These are phyloP conservation scores for Choristoneura fumiferana DNA, from an alignment of 1,140 invertebrate species.

Conservation along the genomic window DNA sequence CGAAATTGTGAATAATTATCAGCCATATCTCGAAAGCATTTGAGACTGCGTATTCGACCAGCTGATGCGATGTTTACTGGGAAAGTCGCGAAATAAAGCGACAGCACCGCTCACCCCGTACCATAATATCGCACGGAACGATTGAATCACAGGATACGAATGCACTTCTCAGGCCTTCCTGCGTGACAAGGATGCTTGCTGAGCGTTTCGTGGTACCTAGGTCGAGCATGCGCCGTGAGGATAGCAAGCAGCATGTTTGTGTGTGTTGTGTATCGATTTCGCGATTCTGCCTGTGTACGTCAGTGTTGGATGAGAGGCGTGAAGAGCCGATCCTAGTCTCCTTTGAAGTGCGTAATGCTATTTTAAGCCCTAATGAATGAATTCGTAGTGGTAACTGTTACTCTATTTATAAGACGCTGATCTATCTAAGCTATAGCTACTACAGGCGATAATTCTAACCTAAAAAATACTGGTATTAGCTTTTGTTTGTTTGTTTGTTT, in stretches of 20 bases:
- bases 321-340: slow-evolving; percentile 29
- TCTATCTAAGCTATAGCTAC: too few species aligned
- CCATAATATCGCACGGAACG: slow-evolving; percentile 39
- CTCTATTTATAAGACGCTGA: neutral
- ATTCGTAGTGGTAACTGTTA: slow-evolving; percentile 19
- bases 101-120: slow-evolving; percentile 41
- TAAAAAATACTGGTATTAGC: too few species aligned
- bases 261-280: slow-evolving; percentile 70
- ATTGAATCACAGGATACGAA: slow-evolving; percentile 42
- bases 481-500: too few species aligned
- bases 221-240: slow-evolving; percentile 57
- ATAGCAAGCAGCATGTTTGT: slow-evolving; percentile 35
- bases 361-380: slow-evolving; percentile 55
- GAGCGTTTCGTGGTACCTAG: slow-evolving; percentile 45
- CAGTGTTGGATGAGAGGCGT: slow-evolving; percentile 48
- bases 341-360: slow-evolving; percentile 48
- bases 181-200: slow-evolving; percentile 40
- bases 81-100: slow-evolving; percentile 48
- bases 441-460: too few species aligned
- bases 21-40: slow-evolving; percentile 54
- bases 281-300: slow-evolving; percentile 59
- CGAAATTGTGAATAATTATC: slow-evolving; percentile 38
- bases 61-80: slow-evolving; percentile 70
- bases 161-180: slow-evolving; percentile 34
- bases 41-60: slow-evolving; percentile 56